Evolutionary conservation across 1,140 invertebrate species (phyloP), one percentile per base, ranked within the genome.

Genomic region (Bathynomus jamesi): DNA sequence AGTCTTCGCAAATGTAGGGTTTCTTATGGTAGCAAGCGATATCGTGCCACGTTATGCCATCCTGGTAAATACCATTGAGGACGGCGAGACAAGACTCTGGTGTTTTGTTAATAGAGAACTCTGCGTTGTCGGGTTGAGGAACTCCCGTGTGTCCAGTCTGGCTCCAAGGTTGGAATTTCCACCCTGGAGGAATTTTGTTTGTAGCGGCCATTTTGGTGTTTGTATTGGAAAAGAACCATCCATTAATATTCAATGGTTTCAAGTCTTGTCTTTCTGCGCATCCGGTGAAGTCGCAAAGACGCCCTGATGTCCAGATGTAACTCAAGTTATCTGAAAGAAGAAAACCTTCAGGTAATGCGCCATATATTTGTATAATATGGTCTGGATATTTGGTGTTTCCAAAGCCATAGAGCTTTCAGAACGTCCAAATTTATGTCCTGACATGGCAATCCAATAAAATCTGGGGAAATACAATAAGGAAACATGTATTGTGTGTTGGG

Each of bases 141-240:
- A 85, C 82, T 82, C 93, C 93, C 83, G 93, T 93, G 87, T 95
- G 92, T 1, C 93, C 93, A 25, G 91, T 93, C 80, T 89, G 86
- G 0, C 90, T 92, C 92, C 93, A 95, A 25, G 81, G 81, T 28
- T 91, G 90, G 80, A 91, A 92, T 64, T 84, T 83, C 87, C 87
- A 91, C 24, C 88, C 88, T 29, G 78, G 76, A 13, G 81, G 81
- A 21, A 53, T 76, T 32, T 30, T 17, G 82, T 91, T 93, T 70
- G 92, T 94, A 32, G 92, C 89, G 62, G 91, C 83, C 83, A 94
- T 90, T 85, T 94, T 94, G 81, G 89, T 91, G 66, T 92, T 87
- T 79, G 91, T 93, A 32, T 90, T 90, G 8, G 92, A 94, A 92
- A 92, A 95, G 87, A 95, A 95, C 93, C 93, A 95, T 5, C 93